These are phyloP conservation scores for Mugil cephalus DNA, from an alignment of 2,113 vertebrate genomes.

Conservation along the genomic window DNA sequence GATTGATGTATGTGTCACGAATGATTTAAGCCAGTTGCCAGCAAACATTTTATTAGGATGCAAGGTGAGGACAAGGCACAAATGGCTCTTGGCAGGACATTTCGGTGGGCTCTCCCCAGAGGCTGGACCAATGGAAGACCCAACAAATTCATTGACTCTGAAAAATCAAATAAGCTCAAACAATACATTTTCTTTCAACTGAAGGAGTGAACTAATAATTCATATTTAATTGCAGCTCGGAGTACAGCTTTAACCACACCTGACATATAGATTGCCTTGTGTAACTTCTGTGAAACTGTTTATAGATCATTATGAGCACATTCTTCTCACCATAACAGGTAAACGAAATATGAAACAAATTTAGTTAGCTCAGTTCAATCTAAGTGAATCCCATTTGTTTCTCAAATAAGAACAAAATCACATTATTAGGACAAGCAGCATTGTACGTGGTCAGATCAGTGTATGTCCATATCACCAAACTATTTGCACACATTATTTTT, in stretches of 20 bases:
- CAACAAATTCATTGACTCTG: conserved; percentile 13
- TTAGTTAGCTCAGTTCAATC: no score
- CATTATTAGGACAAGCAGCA: no score
- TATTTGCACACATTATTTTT: no score
- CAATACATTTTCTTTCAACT: background rate
- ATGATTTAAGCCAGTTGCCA: conserved; percentile 74
- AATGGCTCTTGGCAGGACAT: conserved; percentile 38
- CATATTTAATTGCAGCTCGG: background rate
- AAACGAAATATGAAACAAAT: no score
- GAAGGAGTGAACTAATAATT: conserved; percentile 2
- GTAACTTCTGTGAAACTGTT: background rate
- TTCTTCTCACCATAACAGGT: no score
- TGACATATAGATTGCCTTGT: background rate
- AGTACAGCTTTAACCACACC: conserved; percentile 2
- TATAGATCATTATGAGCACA: no score
- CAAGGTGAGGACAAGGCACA: conserved; percentile 58
- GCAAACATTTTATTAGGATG: conserved; percentile 82
- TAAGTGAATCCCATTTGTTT: no score
- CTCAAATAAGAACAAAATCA: no score
- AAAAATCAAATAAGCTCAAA: conserved; percentile 23
- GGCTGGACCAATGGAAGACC: conserved; percentile 1
- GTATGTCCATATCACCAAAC: no score
- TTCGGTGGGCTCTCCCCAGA: conserved; percentile 24
- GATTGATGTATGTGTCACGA: conserved; percentile 78
- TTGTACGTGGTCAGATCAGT: no score